Base-by-base conservation (phyloP, 2,113 vertebrate genomes). In the Catharus minimus region DNA sequence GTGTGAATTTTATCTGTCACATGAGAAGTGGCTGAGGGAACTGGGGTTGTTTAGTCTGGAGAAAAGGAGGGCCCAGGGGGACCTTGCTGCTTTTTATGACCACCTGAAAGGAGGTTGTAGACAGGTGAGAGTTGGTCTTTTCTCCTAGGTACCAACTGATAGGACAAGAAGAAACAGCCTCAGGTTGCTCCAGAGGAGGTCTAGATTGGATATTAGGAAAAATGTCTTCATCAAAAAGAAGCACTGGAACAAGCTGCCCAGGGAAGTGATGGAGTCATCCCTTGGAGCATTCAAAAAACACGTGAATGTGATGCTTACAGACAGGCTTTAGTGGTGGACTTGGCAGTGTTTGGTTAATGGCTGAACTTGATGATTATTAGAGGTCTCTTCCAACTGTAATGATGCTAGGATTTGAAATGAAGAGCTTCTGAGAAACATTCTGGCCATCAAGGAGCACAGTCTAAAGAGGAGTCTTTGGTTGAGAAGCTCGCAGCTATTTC, bases 261-360 rank as follows among this genome's bases (percentile, higher is more conserved):
- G 5, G 53, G 62, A 47, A 61, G 39, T 32, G n/a, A 9, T 81
- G 69, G 33, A 41, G 39, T 61, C 47, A 23, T 55, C 15, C 30
- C 30, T 36, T 26, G 14, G 13, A 74, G 12, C 11, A 26, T 41
- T 55, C 4, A 47, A 22, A 65, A 46, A 33, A 0, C 5, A 3
- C 0, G 0, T 2, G 20, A 23, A 2, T 47, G n/a, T 41, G 47
- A 7, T 58, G 26, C 55, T 75, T 36, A 27, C 13, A 18, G 55
- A 18, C 0, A 0, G 13, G 46, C 23, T n/a, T 57, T 72, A 28
- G 22, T 38, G 32, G 23, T 24, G 13, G 24, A 41, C 23, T 20
- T 53, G n/a, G 47, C 16, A 41, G 24, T 22, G 4, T 60, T 53
- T 28, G 46, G 17, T 61, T 55, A 47, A 19, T 15, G 33, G 61